These are phyloP conservation scores for Misgurnus mizolepis DNA, from an alignment of 2,113 vertebrate species.

Conservation along the genomic window DNA sequence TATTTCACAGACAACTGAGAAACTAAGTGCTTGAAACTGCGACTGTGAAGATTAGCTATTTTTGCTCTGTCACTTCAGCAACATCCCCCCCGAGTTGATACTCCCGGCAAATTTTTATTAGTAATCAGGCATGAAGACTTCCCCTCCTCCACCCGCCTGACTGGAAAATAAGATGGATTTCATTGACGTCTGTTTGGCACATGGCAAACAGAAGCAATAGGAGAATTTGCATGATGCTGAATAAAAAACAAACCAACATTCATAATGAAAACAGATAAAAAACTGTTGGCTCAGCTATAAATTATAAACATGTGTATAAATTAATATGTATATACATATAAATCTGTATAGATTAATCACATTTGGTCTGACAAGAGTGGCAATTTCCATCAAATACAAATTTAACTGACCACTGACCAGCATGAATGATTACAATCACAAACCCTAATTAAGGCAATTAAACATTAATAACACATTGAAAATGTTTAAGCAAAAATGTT, in stretches of 20 bases:
- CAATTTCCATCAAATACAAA: conserved; percentile 8
- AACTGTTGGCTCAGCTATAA: too few relatives aligned
- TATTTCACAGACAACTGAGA: conserved; percentile 55
- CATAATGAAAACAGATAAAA: not conserved
- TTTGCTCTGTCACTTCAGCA: conserved; percentile 39
- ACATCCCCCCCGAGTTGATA: conserved; percentile 29
- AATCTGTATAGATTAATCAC: not conserved
- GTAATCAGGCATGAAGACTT: conserved; percentile 30
- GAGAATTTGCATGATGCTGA: not conserved
- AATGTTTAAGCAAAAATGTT: not conserved
- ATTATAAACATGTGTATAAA: too few relatives aligned
- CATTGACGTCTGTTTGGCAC: not conserved
- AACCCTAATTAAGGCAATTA: conserved; percentile 20
- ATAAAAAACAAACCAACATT: not conserved
- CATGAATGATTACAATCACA: conserved; percentile 22
- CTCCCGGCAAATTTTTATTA: conserved; percentile 13
- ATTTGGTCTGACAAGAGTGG: not conserved
- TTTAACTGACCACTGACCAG: conserved; percentile 12
- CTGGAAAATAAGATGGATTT: conserved; percentile 12
- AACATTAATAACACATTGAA: not conserved
- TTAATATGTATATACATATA: not conserved
- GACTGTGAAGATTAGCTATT: conserved; percentile 47
- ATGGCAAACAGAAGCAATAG: not conserved
- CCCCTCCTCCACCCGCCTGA: conserved; percentile 13
- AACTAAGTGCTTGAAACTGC: conserved; percentile 48